Percentiles rank a stretch among this genome's conserved stretches.
Conservation (phyloP, 2,888 invertebrate species). For the Philereme transversata region DNA sequence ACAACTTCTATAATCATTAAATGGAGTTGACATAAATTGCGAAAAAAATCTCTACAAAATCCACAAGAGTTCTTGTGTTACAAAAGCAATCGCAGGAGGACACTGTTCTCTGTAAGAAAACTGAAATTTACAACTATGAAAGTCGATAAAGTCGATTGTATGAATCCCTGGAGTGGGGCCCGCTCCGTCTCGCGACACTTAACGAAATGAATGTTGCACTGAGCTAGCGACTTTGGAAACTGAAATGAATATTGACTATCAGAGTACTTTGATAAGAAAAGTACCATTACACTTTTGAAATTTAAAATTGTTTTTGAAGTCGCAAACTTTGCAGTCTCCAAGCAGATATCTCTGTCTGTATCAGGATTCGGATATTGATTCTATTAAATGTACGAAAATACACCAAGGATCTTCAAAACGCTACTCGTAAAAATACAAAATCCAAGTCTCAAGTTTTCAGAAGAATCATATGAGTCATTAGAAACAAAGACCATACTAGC, state of each 20-base stretch:
- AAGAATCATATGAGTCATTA: no score
- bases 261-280: slow-evolving; percentile 1
- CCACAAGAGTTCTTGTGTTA: slow-evolving; percentile 25
- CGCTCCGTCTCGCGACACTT: slow-evolving; percentile 49
- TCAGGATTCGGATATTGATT: no score
- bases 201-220: slow-evolving; percentile 54
- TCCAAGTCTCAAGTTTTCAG: no score
- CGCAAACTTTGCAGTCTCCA: slow-evolving; percentile 1
- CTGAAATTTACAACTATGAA: slow-evolving; percentile 55
- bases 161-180: slow-evolving; percentile 51
- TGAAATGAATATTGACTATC: slow-evolving; percentile 42
- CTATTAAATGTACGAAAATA: no score
- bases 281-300: slow-evolving; percentile 13
- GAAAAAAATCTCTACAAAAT: slow-evolving; percentile 15
- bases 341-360: slow-evolving; percentile 1
- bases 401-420: no score
- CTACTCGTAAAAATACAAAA: no score
- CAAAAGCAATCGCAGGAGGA: slow-evolving; percentile 33
- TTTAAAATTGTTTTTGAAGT: background rate
- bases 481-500: background rate
- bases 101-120: slow-evolving; percentile 45
- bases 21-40: slow-evolving; percentile 1
- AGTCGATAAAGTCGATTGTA: slow-evolving; percentile 56
- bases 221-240: slow-evolving; percentile 47
- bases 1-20: slow-evolving; percentile 12